Evolutionary conservation across 2,888 invertebrate genomes (phyloP).

Genomic region (Troides helena): DNA sequence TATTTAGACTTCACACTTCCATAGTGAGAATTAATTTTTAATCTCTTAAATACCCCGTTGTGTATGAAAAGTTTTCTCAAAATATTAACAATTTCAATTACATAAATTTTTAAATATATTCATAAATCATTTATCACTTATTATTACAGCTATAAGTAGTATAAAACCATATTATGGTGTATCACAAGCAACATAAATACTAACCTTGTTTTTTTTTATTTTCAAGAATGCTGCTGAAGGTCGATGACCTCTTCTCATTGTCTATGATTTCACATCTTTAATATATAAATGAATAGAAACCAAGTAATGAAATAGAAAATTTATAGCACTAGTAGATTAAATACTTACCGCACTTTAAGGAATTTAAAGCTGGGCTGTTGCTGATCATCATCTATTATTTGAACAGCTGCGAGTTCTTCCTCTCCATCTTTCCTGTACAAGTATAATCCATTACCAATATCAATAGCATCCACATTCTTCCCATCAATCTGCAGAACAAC

Average conservation of each 20-base stretch:
- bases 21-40: no score
- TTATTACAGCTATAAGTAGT: no score
- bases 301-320: background rate
- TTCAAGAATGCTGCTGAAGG: background rate
- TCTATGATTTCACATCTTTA: background rate
- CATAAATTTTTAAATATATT: no score
- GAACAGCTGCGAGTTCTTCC: conserved; percentile 71
- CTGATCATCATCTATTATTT: conserved; percentile 64
- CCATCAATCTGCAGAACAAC: conserved; percentile 74
- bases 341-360: conserved; percentile 74
- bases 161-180: no score
- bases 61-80: no score
- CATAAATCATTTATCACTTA: no score
- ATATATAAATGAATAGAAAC: background rate
- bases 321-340: background rate
- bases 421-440: conserved; percentile 69
- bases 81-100: no score
- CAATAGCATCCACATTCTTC: conserved; percentile 73
- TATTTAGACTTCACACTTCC: no score
- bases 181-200: background rate
- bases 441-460: conserved; percentile 73
- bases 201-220: background rate
- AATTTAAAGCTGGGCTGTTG: conserved; percentile 69
- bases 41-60: no score
- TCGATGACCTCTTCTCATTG: background rate